phyloP scores from a whole-genome alignment of 2,888 invertebrate genomes.

The Tubiluchus corallicola region DNA sequence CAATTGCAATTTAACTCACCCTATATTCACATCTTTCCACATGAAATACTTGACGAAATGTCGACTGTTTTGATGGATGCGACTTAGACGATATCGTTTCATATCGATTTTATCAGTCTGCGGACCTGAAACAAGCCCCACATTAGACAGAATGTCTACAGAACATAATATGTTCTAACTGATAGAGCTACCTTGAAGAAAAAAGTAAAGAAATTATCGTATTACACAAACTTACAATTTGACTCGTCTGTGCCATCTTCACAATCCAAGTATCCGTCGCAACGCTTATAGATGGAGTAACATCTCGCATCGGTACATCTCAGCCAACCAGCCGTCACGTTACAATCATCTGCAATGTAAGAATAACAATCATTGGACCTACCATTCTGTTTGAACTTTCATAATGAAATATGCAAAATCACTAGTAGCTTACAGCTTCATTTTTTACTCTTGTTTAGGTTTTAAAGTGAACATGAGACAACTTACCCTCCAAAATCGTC shows the following conservation, averaged over 20 bases:
- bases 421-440: too few relatives aligned
- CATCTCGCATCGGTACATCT: slow-evolving; percentile 62
- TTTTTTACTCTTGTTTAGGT: too few relatives aligned
- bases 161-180: background rate
- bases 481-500: slow-evolving; percentile 25
- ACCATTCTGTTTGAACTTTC: too few relatives aligned
- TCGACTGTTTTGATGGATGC: slow-evolving; percentile 68
- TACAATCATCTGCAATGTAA: slow-evolving; percentile 37
- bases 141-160: slow-evolving; percentile 17
- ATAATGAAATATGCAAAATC: too few relatives aligned
- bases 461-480: slow-evolving; percentile 44
- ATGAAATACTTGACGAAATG: slow-evolving; percentile 89
- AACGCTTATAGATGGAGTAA: slow-evolving; percentile 50
- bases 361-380: too few relatives aligned
- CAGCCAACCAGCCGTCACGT: slow-evolving; percentile 46
- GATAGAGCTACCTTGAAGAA: background rate
- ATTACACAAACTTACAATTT: slow-evolving; percentile 37
- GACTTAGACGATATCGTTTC: slow-evolving; percentile 52
- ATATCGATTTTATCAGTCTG: slow-evolving; percentile 33
- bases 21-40: slow-evolving; percentile 83
- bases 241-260: slow-evolving; percentile 67
- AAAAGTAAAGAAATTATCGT: background rate
- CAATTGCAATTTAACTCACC: too few relatives aligned
- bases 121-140: slow-evolving; percentile 5
- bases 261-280: slow-evolving; percentile 60